A percentile compares a stretch with the other conserved stretches of the same genome.
Evolutionary conservation across 2,888 invertebrate species (phyloP).

Genomic region (Drosophila koepferae): DNA sequence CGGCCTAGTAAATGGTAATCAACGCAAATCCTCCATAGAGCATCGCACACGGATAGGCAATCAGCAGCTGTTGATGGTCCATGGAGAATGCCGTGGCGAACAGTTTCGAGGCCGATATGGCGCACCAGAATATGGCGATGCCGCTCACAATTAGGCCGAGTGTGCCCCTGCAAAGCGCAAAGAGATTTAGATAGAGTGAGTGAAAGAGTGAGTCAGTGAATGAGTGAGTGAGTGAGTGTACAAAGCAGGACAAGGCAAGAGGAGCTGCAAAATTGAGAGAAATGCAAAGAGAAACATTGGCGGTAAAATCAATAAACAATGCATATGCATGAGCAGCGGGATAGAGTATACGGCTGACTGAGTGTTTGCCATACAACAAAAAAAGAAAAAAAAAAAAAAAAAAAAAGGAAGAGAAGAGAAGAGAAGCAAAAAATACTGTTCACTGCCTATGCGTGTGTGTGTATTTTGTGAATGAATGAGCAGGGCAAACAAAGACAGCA

Average conservation of each 20-base stretch:
- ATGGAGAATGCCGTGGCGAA: conserved; percentile 91
- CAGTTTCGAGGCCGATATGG: conserved; percentile 90
- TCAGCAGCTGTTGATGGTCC: conserved; percentile 90
- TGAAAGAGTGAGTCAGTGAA: not conserved
- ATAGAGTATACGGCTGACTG: conserved; percentile 52
- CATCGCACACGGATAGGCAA: conserved; percentile 91
- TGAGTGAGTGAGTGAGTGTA: not conserved
- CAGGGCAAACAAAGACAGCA: conserved; percentile 73
- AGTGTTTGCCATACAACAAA: conserved; percentile 51
- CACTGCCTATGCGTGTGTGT: conserved; percentile 26
- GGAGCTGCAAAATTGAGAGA: conserved; percentile 25
- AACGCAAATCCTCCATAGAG: conserved; percentile 92
- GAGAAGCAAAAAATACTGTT: conserved; percentile 31
- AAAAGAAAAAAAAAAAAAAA: conserved; percentile 32
- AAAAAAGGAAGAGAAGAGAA: conserved; percentile 46
- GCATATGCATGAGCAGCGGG: conserved; percentile 72
- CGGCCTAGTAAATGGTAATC: conserved; percentile 87
- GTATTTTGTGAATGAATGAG: conserved; percentile 71
- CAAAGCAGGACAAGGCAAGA: conserved; percentile 18
- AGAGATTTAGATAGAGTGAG: conserved; percentile 42
- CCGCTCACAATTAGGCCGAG: conserved; percentile 87
- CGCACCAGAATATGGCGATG: conserved; percentile 90
- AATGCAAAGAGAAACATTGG: conserved; percentile 37
- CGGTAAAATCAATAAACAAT: conserved; percentile 75
- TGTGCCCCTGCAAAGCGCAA: conserved; percentile 85